Evolutionary conservation across 2,797 vertebrate species (phyloP).

Genomic region (Pseudotriccus pelzelni): DNA sequence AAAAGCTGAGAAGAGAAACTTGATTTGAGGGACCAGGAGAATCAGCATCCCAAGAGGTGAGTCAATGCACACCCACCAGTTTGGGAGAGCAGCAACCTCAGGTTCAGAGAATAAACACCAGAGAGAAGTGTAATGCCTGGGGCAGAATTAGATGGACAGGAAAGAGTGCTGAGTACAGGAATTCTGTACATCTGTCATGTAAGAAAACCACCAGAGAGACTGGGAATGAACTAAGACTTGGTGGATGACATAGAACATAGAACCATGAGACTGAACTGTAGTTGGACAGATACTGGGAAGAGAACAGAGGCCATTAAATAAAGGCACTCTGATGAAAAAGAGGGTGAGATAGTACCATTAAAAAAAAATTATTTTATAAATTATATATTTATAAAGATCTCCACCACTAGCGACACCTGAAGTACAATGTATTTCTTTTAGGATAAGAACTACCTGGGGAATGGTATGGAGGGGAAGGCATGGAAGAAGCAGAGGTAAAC

Average conservation of each 20-base stretch:
- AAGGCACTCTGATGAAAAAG: background rate
- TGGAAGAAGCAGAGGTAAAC: background rate
- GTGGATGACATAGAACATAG: background rate
- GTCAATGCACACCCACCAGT: background rate
- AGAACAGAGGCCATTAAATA: background rate
- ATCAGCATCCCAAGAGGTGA: background rate
- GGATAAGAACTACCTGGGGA: background rate
- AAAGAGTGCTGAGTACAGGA: background rate
- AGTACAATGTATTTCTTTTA: background rate
- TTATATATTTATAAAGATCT: background rate
- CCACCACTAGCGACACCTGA: background rate
- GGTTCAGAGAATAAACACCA: background rate
- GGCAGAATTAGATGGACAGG: background rate
- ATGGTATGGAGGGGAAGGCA: rapidly evolving
- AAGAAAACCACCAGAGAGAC: background rate
- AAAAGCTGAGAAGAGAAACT: background rate
- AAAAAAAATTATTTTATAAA: background rate
- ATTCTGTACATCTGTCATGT: background rate
- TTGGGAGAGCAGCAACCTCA: background rate
- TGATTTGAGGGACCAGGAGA: background rate
- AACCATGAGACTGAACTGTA: background rate
- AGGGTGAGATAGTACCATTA: background rate
- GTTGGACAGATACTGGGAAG: background rate
- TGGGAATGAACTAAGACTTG: background rate
- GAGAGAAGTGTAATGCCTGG: background rate